phyloP scores from a whole-genome alignment of 2,113 vertebrate genomes.

The Asarcornis scutulata region DNA sequence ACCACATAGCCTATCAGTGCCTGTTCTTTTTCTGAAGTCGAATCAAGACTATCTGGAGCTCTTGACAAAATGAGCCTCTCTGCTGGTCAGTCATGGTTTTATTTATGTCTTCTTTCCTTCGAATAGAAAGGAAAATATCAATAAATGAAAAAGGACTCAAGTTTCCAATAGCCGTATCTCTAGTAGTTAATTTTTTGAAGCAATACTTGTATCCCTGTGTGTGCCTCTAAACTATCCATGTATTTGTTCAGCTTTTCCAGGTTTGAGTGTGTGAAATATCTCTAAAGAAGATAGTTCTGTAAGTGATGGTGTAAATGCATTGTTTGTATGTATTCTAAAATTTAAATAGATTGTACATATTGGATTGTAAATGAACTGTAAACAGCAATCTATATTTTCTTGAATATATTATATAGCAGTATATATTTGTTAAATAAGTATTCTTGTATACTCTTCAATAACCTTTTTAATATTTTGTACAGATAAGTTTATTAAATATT shows the following conservation, averaged over 20 bases:
- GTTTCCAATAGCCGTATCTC: not conserved
- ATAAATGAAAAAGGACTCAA: not conserved
- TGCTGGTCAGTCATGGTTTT: constrained; percentile 57
- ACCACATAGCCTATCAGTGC: not conserved
- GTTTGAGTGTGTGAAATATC: constrained; percentile 54
- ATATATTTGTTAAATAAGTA: constrained; percentile 86
- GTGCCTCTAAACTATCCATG: constrained; percentile 47
- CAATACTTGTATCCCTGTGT: constrained; percentile 22
- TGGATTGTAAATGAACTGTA: constrained; percentile 89
- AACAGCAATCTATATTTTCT: constrained; percentile 86
- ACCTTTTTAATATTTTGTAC: constrained; percentile 82
- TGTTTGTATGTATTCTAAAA: constrained; percentile 80
- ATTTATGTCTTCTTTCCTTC: constrained; percentile 63
- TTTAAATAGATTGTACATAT: constrained; percentile 89
- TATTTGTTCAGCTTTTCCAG: constrained; percentile 56
- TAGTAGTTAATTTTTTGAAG: constrained; percentile 33
- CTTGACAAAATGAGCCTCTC: not conserved
- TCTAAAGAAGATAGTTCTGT: constrained; percentile 56
- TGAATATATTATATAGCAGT: constrained; percentile 83
- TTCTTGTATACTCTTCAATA: constrained; percentile 79
- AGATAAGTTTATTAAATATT: constrained; percentile 87
- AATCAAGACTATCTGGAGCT: not conserved
- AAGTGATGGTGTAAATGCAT: constrained; percentile 74
- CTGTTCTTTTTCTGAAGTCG: not conserved
- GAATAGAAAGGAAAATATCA: constrained; percentile 32